Percentiles rank a stretch among this genome's conserved stretches.
phyloP scores from a whole-genome alignment of 2,113 vertebrate species.

The Trochalopteron elliotii region DNA sequence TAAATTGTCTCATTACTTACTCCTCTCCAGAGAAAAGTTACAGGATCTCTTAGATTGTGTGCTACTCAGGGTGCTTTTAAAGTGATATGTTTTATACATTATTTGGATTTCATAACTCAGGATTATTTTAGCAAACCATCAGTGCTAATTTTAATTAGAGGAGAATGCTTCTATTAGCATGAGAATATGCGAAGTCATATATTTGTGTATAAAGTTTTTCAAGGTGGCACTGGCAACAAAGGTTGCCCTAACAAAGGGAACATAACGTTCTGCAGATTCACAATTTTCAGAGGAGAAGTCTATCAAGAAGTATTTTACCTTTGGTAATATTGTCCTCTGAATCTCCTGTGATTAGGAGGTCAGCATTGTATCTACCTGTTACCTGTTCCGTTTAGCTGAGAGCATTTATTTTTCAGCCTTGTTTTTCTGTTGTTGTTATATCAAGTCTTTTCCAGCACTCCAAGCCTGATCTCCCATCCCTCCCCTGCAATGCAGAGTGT shows the following conservation, averaged over 20 bases:
- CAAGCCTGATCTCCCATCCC: not conserved
- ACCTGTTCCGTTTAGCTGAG: not conserved
- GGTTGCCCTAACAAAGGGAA: not conserved
- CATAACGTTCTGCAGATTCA: not conserved
- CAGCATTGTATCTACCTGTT: not conserved
- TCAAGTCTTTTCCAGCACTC: not conserved
- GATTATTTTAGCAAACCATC: conserved; percentile 12
- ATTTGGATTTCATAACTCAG: conserved; percentile 8
- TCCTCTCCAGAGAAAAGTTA: not conserved
- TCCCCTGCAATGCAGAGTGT: not conserved
- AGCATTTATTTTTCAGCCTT: not conserved
- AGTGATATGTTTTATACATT: not conserved
- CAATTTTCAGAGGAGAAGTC: not conserved
- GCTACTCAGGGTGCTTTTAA: not conserved
- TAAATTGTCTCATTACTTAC: not conserved
- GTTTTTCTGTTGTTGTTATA: not conserved
- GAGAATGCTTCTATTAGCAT: conserved; percentile 2
- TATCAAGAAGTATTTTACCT: not conserved
- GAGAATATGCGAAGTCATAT: not conserved
- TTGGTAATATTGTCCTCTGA: not conserved
- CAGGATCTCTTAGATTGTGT: not conserved
- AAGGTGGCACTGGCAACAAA: not conserved
- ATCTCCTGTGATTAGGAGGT: not conserved
- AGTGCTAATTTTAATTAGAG: not conserved
- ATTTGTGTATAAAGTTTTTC: not conserved